Evolutionary conservation across 2,888 invertebrate species (phyloP).

Genomic region (Arge pagana): DNA sequence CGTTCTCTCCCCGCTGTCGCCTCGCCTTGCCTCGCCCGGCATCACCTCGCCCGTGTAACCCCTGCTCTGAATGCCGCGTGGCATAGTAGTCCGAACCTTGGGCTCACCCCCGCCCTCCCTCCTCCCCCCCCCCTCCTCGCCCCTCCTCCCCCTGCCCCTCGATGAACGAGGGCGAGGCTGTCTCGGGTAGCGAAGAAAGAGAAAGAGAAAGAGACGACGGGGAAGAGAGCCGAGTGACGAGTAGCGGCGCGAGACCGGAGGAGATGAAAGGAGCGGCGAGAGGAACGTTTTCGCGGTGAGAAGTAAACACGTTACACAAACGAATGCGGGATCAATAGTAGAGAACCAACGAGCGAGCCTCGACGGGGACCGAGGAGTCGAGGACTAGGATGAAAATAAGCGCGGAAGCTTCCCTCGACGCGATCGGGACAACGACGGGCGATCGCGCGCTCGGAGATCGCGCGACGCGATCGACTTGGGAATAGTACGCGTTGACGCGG

Average conservation of each 20-base stretch:
- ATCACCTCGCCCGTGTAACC: not conserved
- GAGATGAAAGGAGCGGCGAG: conserved; percentile 26
- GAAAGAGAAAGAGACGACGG: not conserved
- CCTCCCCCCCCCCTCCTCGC: too few relatives aligned
- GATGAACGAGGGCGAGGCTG: conserved; percentile 18
- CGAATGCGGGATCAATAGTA: conserved; percentile 42
- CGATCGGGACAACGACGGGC: too few relatives aligned
- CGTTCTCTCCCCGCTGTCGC: too few relatives aligned
- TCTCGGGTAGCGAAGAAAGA: conserved; percentile 1
- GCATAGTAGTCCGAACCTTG: not conserved
- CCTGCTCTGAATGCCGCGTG: not conserved
- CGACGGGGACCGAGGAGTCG: not conserved
- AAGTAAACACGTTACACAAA: conserved; percentile 50
- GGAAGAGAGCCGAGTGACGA: not conserved
- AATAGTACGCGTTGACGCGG: too few relatives aligned
- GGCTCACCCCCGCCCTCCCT: too few relatives aligned
- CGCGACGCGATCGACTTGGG: too few relatives aligned
- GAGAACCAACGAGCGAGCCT: conserved; percentile 3
- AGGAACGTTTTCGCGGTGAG: conserved; percentile 43
- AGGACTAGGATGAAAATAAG: too few relatives aligned
- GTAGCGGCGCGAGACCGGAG: too few relatives aligned
- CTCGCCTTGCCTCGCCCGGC: not conserved
- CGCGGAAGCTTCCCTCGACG: too few relatives aligned
- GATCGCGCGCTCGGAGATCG: too few relatives aligned
- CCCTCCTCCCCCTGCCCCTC: too few relatives aligned